These are phyloP conservation scores for Shargacucullia verbasci DNA, from an alignment of 2,888 invertebrate genomes.

Conservation along the genomic window DNA sequence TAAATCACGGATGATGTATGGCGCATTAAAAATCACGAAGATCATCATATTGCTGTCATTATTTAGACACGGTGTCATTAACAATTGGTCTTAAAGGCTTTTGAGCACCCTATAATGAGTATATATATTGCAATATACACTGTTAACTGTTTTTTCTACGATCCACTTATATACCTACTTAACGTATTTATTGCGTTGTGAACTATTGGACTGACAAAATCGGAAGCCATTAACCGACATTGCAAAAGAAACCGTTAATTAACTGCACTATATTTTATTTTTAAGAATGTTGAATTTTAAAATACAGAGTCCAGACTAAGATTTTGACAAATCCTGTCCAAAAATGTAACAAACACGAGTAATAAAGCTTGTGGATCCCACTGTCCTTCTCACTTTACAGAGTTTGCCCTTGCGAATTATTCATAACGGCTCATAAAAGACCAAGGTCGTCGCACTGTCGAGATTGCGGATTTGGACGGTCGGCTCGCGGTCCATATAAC, in stretches of 20 bases:
- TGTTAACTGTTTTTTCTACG: constrained; percentile 12
- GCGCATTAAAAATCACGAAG: constrained; percentile 26
- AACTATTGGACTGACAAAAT: constrained; percentile 39
- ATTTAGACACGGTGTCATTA: no score
- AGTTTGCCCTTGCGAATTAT: constrained; percentile 74
- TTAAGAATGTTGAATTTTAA: no score
- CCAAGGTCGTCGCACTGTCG: constrained; percentile 85
- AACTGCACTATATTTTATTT: no score
- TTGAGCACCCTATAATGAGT: constrained; percentile 4
- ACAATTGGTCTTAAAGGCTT: no score
- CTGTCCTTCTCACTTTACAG: constrained; percentile 57
- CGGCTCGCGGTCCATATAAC: constrained; percentile 54
- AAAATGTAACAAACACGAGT: constrained; percentile 35
- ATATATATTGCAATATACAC: no score
- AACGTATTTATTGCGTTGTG: constrained; percentile 41
- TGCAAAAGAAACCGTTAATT: constrained; percentile 13
- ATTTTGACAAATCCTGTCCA: constrained; percentile 10
- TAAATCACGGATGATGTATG: constrained; percentile 46
- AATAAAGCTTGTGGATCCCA: constrained; percentile 46
- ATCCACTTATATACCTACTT: constrained; percentile 16
- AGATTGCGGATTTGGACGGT: constrained; percentile 80
- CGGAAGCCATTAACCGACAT: constrained; percentile 40
- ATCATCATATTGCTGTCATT: constrained; percentile 29
- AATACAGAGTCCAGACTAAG: neutral
- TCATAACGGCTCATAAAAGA: constrained; percentile 77